A percentile compares a stretch with the other conserved stretches of the same genome.
Conservation (phyloP, 1,140 invertebrate species). For the Lepidurus apus region DNA sequence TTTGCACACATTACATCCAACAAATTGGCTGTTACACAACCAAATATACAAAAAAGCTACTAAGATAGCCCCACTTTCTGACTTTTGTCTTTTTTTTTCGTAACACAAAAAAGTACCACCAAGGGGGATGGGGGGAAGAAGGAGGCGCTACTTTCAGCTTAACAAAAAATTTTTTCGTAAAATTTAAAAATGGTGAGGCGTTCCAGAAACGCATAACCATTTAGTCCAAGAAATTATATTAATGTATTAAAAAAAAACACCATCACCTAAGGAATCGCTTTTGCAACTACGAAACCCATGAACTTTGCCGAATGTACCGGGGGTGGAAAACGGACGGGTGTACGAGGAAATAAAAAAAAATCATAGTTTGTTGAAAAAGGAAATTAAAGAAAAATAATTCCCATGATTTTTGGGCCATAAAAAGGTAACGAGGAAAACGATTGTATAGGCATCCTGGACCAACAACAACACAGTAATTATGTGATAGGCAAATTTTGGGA, state of each 20-base stretch:
- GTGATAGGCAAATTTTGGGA: background rate
- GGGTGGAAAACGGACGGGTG: too few species aligned
- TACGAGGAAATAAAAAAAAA: too few species aligned
- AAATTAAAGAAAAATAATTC: too few species aligned
- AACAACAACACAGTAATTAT: conserved; percentile 2
- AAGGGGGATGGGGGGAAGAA: background rate
- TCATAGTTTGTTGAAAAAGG: too few species aligned
- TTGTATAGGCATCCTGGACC: background rate
- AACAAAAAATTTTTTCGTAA: background rate
- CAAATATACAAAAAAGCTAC: conserved; percentile 6
- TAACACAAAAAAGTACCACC: conserved; percentile 7
- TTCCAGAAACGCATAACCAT: conserved; percentile 5
- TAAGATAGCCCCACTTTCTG: background rate
- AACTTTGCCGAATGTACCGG: too few species aligned
- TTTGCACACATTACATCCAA: conserved; percentile 18
- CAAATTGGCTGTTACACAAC: conserved; percentile 14
- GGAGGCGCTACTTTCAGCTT: background rate
- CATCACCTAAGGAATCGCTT: background rate
- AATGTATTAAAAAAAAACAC: background rate
- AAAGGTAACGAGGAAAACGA: background rate
- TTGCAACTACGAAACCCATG: background rate
- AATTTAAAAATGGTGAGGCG: background rate
- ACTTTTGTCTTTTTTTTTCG: background rate
- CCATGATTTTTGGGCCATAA: background rate
- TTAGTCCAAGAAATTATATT: background rate